Conservation (phyloP, 1,140 invertebrate species). For the Nephila pilipes region DNA sequence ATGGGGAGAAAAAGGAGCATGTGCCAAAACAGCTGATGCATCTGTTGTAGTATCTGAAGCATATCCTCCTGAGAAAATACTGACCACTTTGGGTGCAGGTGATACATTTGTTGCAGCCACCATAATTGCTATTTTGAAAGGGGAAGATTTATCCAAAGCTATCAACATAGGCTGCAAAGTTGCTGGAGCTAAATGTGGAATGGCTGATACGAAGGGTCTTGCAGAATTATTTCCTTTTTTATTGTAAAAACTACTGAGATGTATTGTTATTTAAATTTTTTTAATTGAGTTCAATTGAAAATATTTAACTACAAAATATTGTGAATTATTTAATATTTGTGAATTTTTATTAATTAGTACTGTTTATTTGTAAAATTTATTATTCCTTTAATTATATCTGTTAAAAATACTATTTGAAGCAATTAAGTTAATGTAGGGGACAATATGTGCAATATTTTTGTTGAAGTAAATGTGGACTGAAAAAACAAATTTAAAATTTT, state of each 20-base stretch:
- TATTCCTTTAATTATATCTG: too few species aligned
- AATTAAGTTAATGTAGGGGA: too few species aligned
- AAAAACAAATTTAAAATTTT: too few species aligned
- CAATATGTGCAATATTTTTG: too few species aligned
- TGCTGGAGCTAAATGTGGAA: conserved; percentile 85
- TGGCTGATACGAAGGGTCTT: conserved; percentile 82
- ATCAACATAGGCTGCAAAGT: conserved; percentile 84
- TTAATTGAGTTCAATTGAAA: too few species aligned
- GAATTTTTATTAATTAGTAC: too few species aligned
- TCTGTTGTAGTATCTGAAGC: conserved; percentile 82
- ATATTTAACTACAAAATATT: too few species aligned
- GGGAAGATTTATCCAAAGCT: conserved; percentile 81
- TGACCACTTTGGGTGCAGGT: conserved; percentile 86
- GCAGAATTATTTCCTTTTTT: conserved; percentile 76
- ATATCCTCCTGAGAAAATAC: conserved; percentile 83
- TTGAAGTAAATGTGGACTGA: too few species aligned
- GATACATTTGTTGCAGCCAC: conserved; percentile 85
- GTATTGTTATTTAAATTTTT: too few species aligned
- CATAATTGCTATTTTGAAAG: conserved; percentile 84
- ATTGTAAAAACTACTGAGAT: not conserved
- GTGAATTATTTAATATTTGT: too few species aligned
- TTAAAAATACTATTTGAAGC: too few species aligned
- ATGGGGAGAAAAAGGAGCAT: conserved; percentile 86
- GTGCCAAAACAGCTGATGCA: conserved; percentile 82
- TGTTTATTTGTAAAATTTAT: too few species aligned